These are phyloP conservation scores for Sinopyrophorus schimmeli DNA, from an alignment of 2,888 invertebrate species.

Conservation along the genomic window DNA sequence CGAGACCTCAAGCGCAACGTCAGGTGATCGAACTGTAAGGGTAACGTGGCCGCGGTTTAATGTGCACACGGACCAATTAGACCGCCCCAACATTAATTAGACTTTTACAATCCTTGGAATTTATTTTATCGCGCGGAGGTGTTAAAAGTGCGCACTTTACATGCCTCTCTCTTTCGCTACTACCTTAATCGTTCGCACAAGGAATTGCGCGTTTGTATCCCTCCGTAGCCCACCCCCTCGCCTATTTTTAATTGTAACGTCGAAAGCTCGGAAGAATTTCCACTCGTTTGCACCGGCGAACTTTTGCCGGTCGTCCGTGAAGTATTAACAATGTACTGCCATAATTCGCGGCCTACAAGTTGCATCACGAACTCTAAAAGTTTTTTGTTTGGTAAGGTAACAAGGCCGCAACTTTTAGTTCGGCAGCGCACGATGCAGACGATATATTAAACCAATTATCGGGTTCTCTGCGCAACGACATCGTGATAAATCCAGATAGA, in stretches of 20 bases:
- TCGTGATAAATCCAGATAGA: conserved; percentile 51
- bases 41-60: conserved; percentile 29
- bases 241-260: too few species aligned
- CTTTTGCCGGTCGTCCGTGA: too few species aligned
- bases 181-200: conserved; percentile 13
- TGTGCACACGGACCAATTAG: conserved; percentile 39
- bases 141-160: conserved; percentile 41
- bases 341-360: conserved; percentile 11
- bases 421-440: conserved; percentile 44
- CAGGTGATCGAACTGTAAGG: conserved; percentile 28
- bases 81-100: conserved; percentile 42
- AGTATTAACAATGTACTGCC: neutral
- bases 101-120: conserved; percentile 43
- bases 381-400: conserved; percentile 25
- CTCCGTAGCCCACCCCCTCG: too few species aligned
- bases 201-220: too few species aligned
- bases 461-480: conserved; percentile 42
- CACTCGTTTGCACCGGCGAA: too few species aligned
- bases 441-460: conserved; percentile 55
- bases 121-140: conserved; percentile 39
- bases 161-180: conserved; percentile 31
- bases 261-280: too few species aligned
- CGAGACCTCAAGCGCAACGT: too few species aligned
- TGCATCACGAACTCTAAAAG: conserved; percentile 14
- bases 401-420: conserved; percentile 24